Conservation (phyloP, 1,140 invertebrate genomes). For the Oncopodura yosiiana region DNA sequence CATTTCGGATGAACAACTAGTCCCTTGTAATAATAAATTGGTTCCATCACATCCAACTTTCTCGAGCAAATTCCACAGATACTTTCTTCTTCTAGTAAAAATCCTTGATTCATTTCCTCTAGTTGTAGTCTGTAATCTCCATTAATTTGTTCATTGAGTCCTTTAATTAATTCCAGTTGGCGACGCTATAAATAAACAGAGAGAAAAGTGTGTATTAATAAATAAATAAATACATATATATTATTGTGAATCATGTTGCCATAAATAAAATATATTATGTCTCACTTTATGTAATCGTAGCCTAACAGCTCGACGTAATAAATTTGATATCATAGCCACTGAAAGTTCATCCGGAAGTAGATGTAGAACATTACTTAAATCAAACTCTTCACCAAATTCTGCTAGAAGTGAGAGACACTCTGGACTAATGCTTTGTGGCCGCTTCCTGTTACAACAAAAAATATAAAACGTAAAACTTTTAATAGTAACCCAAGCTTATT, state of each 20-base stretch:
- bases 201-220: not conserved
- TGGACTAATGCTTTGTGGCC: constrained; percentile 4
- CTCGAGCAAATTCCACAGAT: constrained; percentile 23
- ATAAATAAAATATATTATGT: not conserved
- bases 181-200: constrained; percentile 13
- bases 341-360: constrained; percentile 30
- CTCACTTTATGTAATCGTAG: constrained; percentile 13
- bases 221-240: not conserved
- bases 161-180: constrained; percentile 10
- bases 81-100: constrained; percentile 20
- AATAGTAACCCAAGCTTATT: too few relatives aligned
- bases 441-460: too few relatives aligned
- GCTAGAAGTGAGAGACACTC: constrained; percentile 18
- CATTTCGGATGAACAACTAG: constrained; percentile 28
- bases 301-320: constrained; percentile 8
- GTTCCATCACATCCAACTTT: constrained; percentile 20
- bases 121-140: constrained; percentile 17
- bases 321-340: constrained; percentile 12
- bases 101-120: constrained; percentile 20
- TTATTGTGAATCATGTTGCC: not conserved
- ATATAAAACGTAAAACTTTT: too few relatives aligned
- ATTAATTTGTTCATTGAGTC: constrained; percentile 9
- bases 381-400: constrained; percentile 31
- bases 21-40: constrained; percentile 21
- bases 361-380: constrained; percentile 22